These are phyloP conservation scores for Lacerta bilineata DNA, from an alignment of 2,797 vertebrate genomes.

Conservation along the genomic window DNA sequence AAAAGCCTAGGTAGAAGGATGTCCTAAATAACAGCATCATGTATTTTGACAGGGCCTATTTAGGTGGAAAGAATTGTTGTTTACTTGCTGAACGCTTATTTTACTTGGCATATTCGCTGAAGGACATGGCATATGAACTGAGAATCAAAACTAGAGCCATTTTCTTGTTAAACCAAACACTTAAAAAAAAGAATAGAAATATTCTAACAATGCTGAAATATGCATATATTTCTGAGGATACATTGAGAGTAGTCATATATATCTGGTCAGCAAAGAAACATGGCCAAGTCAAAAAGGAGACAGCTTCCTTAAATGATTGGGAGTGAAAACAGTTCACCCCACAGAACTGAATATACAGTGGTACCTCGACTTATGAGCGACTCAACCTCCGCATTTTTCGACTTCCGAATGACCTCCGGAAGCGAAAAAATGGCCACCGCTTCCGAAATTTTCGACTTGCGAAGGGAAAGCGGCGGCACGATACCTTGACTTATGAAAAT, in stretches of 20 bases:
- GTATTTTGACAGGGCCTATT: slow-evolving; percentile 58
- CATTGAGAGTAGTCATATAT: background rate
- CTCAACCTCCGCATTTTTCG: too few relatives aligned
- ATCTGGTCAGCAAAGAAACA: slow-evolving; percentile 4
- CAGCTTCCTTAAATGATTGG: background rate
- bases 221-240: slow-evolving; percentile 25
- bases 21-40: slow-evolving; percentile 60
- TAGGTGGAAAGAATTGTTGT: slow-evolving; percentile 54
- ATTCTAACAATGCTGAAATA: slow-evolving; percentile 23
- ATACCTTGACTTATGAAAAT: too few relatives aligned
- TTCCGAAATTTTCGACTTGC: too few relatives aligned
- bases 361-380: too few relatives aligned
- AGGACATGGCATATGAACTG: slow-evolving; percentile 39
- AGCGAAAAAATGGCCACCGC: too few relatives aligned
- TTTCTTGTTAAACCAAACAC: slow-evolving; percentile 42
- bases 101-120: slow-evolving; percentile 51
- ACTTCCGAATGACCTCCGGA: too few relatives aligned
- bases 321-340: background rate
- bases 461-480: too few relatives aligned
- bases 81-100: slow-evolving; percentile 44
- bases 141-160: slow-evolving; percentile 41
- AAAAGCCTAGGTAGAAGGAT: slow-evolving; percentile 50
- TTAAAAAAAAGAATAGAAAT: slow-evolving; percentile 34
- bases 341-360: background rate
- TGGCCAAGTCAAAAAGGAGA: slow-evolving; percentile 34